Evolutionary conservation across 2,113 vertebrate genomes (phyloP), one percentile per base, ranked within the genome.

Genomic region (Helogale parvula): DNA sequence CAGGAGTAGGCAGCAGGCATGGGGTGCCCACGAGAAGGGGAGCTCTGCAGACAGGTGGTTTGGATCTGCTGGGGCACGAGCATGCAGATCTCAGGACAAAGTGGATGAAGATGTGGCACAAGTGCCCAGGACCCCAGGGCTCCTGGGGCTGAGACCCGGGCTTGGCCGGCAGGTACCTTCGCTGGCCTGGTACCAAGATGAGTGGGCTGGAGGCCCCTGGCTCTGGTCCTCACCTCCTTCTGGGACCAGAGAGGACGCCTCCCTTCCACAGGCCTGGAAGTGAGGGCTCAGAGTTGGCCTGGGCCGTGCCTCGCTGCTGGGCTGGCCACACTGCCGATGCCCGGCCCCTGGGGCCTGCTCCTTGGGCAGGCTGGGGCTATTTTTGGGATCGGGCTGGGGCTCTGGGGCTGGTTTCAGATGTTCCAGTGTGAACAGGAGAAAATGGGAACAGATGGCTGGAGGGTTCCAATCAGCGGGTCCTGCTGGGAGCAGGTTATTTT

Each of bases 391-490:
- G 4, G 98, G 98, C 98, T 97, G 98, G 98, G 98, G 98, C 98
- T 98, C 98, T 98, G 94, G 96, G 98, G 97, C 97, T 0, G 97
- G 98, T 98, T 99, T 99, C 98, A 98, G 98, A 99, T 99, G 98
- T 98, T 99, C 94, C 96, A 98, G 79, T 97, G 98, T 98, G 98
- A 98, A 98, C 98, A 85, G 98, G 98, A 97, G 98, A 98, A 98
- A 98, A 98, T 97, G 98, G 98, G 98, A 98, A 99, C 99, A 99
- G 98, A 99, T 99, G 99, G 98, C 98, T 98, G 93, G 98, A 98
- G 98, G 98, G 98, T 98, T 98, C 98, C 97, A 98, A 98, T 98
- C 98, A 97, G 97, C 88, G 33, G 98, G 98, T 98, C 98, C 98
- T 98, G 98, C 98, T 98, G 98, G 98, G 98, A 98, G 97, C 96